These are phyloP conservation scores for Oscheius onirici DNA, from an alignment of 2,888 invertebrate species.

Conservation along the genomic window DNA sequence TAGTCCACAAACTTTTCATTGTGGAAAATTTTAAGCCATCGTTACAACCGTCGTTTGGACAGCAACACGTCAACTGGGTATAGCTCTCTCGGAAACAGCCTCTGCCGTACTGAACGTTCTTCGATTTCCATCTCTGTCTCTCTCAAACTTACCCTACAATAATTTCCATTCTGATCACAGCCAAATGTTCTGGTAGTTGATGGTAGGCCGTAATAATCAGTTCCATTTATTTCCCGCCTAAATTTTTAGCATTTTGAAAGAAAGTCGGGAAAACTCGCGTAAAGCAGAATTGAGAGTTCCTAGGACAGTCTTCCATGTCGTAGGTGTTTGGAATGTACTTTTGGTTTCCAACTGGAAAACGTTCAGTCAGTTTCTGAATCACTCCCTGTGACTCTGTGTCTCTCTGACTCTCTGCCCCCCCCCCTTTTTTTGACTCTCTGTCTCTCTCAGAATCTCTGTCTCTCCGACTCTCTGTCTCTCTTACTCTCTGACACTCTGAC, in stretches of 20 bases:
- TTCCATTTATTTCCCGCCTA: neutral
- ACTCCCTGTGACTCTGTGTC: neutral
- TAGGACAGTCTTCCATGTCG: neutral
- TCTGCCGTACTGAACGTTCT: constrained; percentile 16
- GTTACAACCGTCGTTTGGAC: neutral
- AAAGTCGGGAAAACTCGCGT: neutral
- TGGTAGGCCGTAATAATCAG: neutral
- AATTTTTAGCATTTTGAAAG: neutral
- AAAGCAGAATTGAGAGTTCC: neutral
- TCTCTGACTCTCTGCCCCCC: constrained; percentile 1
- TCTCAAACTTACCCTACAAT: constrained; percentile 3
- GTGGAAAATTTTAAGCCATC: neutral
- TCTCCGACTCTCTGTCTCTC: constrained; percentile 1
- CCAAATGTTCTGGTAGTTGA: neutral
- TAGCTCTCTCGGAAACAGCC: constrained; percentile 6
- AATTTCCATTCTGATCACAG: constrained; percentile 1
- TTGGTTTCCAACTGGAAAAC: constrained; percentile 9
- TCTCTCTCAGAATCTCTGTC: constrained; percentile 1
- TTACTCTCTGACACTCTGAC: neutral
- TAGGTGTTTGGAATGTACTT: constrained; percentile 14
- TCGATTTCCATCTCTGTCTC: too few species aligned
- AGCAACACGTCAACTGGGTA: constrained; percentile 1
- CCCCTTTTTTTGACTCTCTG: neutral
- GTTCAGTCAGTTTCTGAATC: neutral
- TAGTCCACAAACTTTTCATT: too few species aligned